Base-by-base conservation (phyloP, 1,140 invertebrate species). In the Pollicipes pollicipes region DNA sequence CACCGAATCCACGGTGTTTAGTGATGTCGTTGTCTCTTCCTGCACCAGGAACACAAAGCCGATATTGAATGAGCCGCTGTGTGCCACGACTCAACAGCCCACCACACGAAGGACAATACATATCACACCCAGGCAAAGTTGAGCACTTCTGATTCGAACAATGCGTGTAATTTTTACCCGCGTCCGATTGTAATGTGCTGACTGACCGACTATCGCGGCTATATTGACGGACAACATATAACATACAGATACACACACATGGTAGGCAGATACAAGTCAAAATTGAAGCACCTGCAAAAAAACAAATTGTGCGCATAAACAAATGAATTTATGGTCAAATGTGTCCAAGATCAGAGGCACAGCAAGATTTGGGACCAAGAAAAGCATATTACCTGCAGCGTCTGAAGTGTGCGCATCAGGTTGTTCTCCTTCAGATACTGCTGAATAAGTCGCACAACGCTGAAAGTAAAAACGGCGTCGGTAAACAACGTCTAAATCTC, bases 361-460 rank as follows among this genome's bases (percentile, higher is more conserved):
- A 45, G 72, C 66, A 79, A 76, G 71, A 68, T 70, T 72, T 63
- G 64, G 32, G 29, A 73, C 30, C n/a, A n/a, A 68, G 26, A 71
- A 45, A 66, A 71, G 68, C 29, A 35, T 27, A 58, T n/a, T n/a
- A n/a, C 45, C 45, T 58, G 45, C 24, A 66, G 63, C 64, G 88
- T 88, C 79, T 94, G 88, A 37, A 99, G 80, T 10, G 95, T 98
- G 81, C 93, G 88, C 17, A 90, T 85, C 30, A 99, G 82, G 83
- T 98, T 98, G 29, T 95, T 97, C 82, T 99, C 97, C 80, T 99
- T 99, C 68, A 99, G 82, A 82, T 97, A 99, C 78, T 99, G 97
- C 78, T 98, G 94, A 76, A 99, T 98, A 31, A 99, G 82, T 69
- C 97, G 86, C 75, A 99, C 94, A 73, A 99, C 97, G 84, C 95